These are phyloP conservation scores for Lipotes vexillifer DNA, from an alignment of 2,113 vertebrate genomes.

Conservation along the genomic window DNA sequence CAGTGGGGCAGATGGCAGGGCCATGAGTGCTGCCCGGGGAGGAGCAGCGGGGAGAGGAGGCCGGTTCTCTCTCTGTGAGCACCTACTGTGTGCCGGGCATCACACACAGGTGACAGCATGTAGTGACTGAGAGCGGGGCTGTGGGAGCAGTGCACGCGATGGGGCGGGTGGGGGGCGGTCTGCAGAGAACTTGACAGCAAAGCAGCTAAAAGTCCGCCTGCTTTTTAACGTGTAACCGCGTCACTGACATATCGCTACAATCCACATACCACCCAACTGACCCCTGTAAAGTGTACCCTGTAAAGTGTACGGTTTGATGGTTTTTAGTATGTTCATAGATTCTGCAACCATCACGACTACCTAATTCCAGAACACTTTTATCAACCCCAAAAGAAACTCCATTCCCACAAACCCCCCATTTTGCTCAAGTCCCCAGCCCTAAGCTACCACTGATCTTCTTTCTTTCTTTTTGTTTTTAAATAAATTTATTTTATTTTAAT, in stretches of 20 bases:
- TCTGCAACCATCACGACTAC: not conserved
- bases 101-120: not conserved
- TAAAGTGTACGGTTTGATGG: not conserved
- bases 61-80: not conserved
- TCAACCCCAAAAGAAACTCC: not conserved
- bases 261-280: not conserved
- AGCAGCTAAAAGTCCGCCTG: not conserved
- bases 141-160: accelerated
- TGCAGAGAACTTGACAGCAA: not conserved
- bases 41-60: not conserved
- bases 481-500: no score
- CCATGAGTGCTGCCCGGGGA: not conserved
- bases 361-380: not conserved
- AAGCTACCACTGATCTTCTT: accelerated
- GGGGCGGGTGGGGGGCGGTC: not conserved
- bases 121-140: not conserved
- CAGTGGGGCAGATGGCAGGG: not conserved
- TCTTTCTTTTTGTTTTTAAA: no score
- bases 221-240: not conserved
- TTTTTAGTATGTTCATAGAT: not conserved
- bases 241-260: not conserved
- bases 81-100: accelerated
- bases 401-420: not conserved
- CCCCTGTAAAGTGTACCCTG: not conserved
- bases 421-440: not conserved